Evolutionary conservation across 1,140 invertebrate genomes (phyloP), one percentile per base, ranked within the genome.

Genomic region (Achatina immaculata): DNA sequence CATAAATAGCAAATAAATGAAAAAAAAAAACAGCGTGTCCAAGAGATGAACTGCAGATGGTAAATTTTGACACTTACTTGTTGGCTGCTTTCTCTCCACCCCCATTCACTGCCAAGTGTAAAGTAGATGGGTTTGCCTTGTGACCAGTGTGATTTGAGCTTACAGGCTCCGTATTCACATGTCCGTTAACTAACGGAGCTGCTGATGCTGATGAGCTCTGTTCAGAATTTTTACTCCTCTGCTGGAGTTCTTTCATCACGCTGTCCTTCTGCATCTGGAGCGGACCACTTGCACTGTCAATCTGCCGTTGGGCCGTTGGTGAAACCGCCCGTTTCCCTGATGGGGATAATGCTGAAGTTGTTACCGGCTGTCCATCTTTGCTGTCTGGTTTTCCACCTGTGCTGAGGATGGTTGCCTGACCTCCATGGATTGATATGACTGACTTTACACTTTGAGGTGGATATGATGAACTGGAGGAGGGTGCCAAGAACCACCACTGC

Each of bases 371-470:
- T 19, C 21, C 58, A 31, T 62, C 58, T 34, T 62, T 65, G 2
- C 75, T 55, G 36, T 81, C 55, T 42, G 42, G 43, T 73, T 28
- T 45, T 14, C n/a, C 43, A 28, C 78, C 76, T 45, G 74, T 81
- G 40, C 72, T 48, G 40, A 78, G 81, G 34, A 82, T 84, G 19
- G 73, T 80, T 24, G 82, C 72, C 58, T 80, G 77, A 40, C 62
- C 73, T 40, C 51, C 77, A 28, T 81, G 72, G 45, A 84, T 84
- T 19, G 75, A 42, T 62, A 84, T 81, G 31, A 84, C 83, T 28
- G 83, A 81, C 42, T 79, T 84, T 9, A 75, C 69, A 1, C 40
- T 65, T 28, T 76, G n/a, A 36, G 58, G 31, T 7, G 4, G 6
- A 6, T 62, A 28, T 9, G 9, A 11, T 62, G n/a, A 6, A 31